Evolutionary conservation across 2,797 vertebrate genomes (phyloP).

Genomic region (Anguilla anguilla): DNA sequence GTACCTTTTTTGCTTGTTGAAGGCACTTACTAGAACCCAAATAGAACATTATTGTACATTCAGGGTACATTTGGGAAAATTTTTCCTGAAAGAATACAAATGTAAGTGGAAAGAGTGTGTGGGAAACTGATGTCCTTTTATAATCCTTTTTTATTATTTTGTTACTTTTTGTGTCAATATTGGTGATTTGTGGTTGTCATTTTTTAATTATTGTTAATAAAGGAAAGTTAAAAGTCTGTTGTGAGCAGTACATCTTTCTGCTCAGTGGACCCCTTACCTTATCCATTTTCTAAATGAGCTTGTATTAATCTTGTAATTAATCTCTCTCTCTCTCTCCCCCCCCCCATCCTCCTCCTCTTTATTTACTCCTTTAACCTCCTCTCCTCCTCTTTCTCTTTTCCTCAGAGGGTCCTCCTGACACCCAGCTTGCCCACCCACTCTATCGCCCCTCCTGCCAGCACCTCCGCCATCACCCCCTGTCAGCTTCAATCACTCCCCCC

Average conservation of each 20-base stretch:
- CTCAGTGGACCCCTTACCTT: neutral
- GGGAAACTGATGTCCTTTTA: too few species aligned
- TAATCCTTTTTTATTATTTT: too few species aligned
- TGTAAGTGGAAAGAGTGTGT: too few species aligned
- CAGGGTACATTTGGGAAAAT: too few species aligned
- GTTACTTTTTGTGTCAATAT: too few species aligned
- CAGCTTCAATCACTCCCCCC: slow-evolving; percentile 11
- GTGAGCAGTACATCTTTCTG: neutral
- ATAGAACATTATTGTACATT: too few species aligned
- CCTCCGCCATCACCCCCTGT: neutral
- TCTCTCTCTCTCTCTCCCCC: neutral
- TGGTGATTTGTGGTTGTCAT: too few species aligned
- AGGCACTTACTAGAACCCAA: too few species aligned
- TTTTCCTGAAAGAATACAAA: too few species aligned
- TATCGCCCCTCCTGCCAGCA: neutral
- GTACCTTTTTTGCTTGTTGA: too few species aligned
- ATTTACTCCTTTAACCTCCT: neutral
- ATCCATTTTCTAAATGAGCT: neutral
- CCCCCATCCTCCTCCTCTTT: neutral
- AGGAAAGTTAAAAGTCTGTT: too few species aligned
- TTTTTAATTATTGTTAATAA: too few species aligned
- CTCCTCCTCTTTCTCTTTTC: neutral
- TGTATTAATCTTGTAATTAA: neutral
- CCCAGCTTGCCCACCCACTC: neutral
- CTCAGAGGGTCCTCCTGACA: neutral